These are phyloP conservation scores for Campylomormyrus tamandua DNA, from an alignment of 2,113 vertebrate genomes.

Conservation along the genomic window DNA sequence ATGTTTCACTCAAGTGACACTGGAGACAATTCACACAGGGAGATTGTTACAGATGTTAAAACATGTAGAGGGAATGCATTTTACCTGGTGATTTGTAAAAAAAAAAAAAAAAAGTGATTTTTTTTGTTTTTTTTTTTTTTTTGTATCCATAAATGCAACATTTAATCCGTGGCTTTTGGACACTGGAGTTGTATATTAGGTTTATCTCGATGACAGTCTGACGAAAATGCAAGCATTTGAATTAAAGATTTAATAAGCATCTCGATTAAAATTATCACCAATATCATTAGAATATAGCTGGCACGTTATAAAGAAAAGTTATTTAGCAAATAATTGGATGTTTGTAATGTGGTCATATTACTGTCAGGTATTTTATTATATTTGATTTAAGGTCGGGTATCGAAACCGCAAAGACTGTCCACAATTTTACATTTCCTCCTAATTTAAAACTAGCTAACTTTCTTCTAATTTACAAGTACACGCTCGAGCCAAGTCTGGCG, in stretches of 20 bases:
- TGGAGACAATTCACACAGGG: not conserved
- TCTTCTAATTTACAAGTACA: constrained; percentile 19
- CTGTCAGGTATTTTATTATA: not conserved
- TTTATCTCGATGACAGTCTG: not conserved
- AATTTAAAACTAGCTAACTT: not conserved
- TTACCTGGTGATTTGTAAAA: not conserved
- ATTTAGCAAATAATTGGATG: not conserved
- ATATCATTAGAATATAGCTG: not conserved
- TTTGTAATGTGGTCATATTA: constrained; percentile 7
- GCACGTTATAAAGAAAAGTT: not conserved
- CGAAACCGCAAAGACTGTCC: not conserved
- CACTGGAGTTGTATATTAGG: not conserved
- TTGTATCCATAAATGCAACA: not conserved
- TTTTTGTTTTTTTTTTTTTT: too few relatives aligned
- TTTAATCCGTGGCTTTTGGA: not conserved
- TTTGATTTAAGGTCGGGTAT: not conserved
- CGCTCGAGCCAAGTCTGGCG: constrained; percentile 39
- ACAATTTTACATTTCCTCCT: constrained; percentile 1
- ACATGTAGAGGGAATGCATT: not conserved
- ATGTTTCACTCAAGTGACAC: not conserved
- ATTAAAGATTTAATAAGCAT: not conserved
- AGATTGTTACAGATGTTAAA: not conserved
- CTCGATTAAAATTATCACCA: not conserved
- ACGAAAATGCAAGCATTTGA: not conserved
- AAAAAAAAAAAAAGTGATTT: not conserved